phyloP scores from a whole-genome alignment of 2,797 vertebrate genomes.

The Cyprinella venusta region DNA sequence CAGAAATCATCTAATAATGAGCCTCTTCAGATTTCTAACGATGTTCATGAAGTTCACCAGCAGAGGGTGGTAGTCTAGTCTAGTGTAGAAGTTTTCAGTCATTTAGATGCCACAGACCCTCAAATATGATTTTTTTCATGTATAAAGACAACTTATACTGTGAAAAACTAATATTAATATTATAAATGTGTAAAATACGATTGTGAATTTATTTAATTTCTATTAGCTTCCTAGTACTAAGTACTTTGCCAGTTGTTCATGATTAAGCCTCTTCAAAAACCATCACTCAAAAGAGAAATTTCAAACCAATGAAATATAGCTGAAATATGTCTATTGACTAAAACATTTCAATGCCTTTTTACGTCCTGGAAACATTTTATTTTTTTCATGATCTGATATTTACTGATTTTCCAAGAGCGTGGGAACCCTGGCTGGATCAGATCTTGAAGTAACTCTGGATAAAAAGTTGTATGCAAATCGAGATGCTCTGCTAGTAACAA shows the following conservation, averaged over 20 bases:
- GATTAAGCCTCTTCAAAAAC: not conserved
- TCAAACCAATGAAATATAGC: not conserved
- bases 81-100: not conserved
- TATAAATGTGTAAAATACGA: not conserved
- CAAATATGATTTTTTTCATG: not conserved
- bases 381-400: not conserved
- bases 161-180: not conserved
- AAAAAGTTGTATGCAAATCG: not conserved
- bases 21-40: not conserved
- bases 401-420: slow-evolving; percentile 1
- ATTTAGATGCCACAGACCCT: not conserved
- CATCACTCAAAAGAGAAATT: not conserved
- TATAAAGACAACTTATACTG: not conserved
- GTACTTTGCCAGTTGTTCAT: not conserved
- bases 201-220: not conserved
- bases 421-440: not conserved
- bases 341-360: not conserved
- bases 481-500: not conserved
- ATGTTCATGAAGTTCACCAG: slow-evolving; percentile 28
- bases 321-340: not conserved
- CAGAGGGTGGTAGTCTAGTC: slow-evolving; percentile 36
- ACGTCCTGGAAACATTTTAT: not conserved
- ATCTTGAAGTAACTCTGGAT: not conserved
- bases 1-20: not conserved
- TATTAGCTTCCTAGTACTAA: not conserved